phyloP scores from a whole-genome alignment of 2,113 vertebrate genomes.

The Speoplatyrhinus poulsoni region DNA sequence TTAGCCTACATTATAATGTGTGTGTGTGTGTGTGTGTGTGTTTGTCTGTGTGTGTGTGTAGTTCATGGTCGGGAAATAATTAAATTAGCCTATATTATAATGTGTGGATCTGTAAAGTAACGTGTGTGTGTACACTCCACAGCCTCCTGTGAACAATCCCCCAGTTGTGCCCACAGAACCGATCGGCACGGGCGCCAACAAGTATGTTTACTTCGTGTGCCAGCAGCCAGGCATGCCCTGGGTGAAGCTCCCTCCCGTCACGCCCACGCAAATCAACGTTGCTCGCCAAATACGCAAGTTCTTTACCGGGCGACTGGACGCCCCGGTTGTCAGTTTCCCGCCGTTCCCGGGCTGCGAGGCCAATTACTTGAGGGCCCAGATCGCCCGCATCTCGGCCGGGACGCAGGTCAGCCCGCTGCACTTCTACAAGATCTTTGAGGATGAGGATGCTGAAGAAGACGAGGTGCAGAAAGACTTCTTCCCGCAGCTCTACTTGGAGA shows the following conservation, averaged over 20 bases:
- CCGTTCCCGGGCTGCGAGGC: conserved; percentile 92
- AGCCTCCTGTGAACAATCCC: conserved; percentile 79
- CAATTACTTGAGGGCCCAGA: conserved; percentile 91
- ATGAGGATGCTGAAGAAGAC: conserved; percentile 87
- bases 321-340: conserved; percentile 84
- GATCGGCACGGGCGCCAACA: conserved; percentile 84
- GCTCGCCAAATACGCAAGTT: conserved; percentile 87
- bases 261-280: conserved; percentile 84
- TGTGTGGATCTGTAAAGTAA: background rate
- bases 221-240: conserved; percentile 87
- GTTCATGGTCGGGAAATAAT: too few species aligned
- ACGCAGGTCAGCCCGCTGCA: conserved; percentile 90
- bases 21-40: too few species aligned
- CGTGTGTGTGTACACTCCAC: conserved; percentile 55
- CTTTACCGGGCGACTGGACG: conserved; percentile 86
- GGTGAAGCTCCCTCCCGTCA: conserved; percentile 87
- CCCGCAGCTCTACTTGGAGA: conserved; percentile 85
- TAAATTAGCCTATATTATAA: background rate
- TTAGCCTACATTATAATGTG: too few species aligned
- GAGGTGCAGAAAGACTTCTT: conserved; percentile 76
- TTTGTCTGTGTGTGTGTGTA: too few species aligned
- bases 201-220: conserved; percentile 91
- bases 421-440: conserved; percentile 86
- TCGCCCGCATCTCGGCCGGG: conserved; percentile 92
- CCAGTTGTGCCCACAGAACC: conserved; percentile 84